A percentile compares a stretch with the other conserved stretches of the same genome.
These are phyloP conservation scores for Pachyseris speciosa DNA, from an alignment of 64 coral and sea anemone species.

Conservation along the genomic window DNA sequence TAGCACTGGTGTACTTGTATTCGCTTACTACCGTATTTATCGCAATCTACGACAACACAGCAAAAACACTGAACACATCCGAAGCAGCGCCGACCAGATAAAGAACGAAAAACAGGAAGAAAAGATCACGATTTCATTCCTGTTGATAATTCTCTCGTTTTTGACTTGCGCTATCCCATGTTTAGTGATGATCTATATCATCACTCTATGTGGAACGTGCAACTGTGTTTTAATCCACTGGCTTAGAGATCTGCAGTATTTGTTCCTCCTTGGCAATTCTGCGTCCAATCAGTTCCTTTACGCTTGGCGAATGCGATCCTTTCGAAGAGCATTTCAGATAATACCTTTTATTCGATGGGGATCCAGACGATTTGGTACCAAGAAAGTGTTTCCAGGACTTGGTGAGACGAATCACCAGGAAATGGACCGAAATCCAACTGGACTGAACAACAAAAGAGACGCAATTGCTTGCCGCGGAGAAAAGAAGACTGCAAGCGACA, in stretches of 20 bases:
- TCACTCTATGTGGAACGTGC: slow-evolving; percentile 28
- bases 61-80: not conserved
- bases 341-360: slow-evolving; percentile 1
- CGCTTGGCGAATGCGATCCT: slow-evolving; percentile 61
- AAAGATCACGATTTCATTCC: slow-evolving; percentile 18
- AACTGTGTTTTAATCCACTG: slow-evolving; percentile 43
- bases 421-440: not conserved
- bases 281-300: slow-evolving; percentile 60
- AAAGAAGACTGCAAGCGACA: no score
- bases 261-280: slow-evolving; percentile 42
- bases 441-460: no score
- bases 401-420: not conserved
- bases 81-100: not conserved
- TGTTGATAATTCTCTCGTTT: slow-evolving; percentile 38
- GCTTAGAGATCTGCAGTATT: slow-evolving; percentile 45
- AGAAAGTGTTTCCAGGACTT: not conserved
- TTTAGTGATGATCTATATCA: slow-evolving; percentile 44
- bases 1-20: not conserved
- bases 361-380: not conserved
- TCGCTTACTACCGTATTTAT: slow-evolving; percentile 18
- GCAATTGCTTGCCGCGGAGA: no score
- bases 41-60: not conserved
- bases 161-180: slow-evolving; percentile 9
- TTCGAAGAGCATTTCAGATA: slow-evolving; percentile 23
- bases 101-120: not conserved